Evolutionary conservation across 2,888 invertebrate genomes (phyloP).

Genomic region (Epirrhoe alternata): DNA sequence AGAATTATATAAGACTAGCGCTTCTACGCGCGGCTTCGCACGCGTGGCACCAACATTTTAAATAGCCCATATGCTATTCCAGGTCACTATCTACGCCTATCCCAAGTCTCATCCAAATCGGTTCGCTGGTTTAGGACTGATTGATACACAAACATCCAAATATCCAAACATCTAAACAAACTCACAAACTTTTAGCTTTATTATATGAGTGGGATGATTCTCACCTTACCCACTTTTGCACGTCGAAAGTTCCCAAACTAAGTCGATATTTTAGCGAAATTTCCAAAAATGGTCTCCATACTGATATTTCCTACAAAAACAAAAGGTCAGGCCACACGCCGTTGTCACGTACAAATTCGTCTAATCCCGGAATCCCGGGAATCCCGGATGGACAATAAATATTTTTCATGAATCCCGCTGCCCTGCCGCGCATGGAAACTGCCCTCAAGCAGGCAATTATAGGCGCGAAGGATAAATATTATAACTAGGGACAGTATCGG

Average conservation of each 20-base stretch:
- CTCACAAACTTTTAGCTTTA: no score
- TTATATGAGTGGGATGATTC: no score
- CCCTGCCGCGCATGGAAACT: constrained; percentile 78
- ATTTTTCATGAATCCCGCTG: constrained; percentile 80
- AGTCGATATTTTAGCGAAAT: constrained; percentile 8
- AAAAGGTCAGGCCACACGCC: constrained; percentile 48
- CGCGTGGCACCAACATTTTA: no score
- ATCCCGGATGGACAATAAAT: constrained; percentile 77
- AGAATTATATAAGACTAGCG: no score
- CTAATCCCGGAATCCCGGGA: constrained; percentile 67
- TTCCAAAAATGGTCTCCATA: constrained; percentile 17
- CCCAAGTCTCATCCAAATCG: no score
- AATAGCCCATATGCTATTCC: no score
- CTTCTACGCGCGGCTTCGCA: no score
- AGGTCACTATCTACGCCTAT: no score
- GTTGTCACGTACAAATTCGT: constrained; percentile 78
- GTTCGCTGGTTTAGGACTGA: no score
- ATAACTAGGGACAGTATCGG: constrained; percentile 69
- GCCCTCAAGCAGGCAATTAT: constrained; percentile 83
- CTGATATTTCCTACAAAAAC: constrained; percentile 43
- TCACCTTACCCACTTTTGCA: neutral
- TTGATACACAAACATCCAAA: no score
- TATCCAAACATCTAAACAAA: no score
- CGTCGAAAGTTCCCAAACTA: constrained; percentile 7
- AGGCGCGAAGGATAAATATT: constrained; percentile 70